These are phyloP conservation scores for Dolichoris vasculosae DNA, from an alignment of 1,140 invertebrate genomes.

Conservation along the genomic window DNA sequence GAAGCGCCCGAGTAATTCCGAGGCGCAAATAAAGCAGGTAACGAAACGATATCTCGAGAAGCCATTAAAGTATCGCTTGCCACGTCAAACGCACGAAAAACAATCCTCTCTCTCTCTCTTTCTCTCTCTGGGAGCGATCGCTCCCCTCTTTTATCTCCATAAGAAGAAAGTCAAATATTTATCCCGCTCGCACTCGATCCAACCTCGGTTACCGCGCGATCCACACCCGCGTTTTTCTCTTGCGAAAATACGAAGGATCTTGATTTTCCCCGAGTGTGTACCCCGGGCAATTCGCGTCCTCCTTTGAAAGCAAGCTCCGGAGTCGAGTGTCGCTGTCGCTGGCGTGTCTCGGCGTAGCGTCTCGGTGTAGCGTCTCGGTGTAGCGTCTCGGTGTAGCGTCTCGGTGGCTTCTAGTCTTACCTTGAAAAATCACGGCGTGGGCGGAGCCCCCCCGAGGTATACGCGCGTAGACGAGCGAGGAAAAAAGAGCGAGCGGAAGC, in stretches of 20 bases:
- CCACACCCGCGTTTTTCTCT: neutral
- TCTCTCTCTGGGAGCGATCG: neutral
- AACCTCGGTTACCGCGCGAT: neutral
- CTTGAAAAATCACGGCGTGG: slow-evolving; percentile 41
- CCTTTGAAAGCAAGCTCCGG: neutral
- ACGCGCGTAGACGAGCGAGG: slow-evolving; percentile 40
- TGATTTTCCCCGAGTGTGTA: slow-evolving; percentile 5
- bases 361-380: too few relatives aligned
- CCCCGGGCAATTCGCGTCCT: neutral
- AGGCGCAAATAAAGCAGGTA: neutral
- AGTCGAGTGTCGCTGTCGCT: neutral
- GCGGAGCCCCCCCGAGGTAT: slow-evolving; percentile 2
- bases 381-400: too few relatives aligned
- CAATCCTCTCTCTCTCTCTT: neutral
- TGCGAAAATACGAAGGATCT: neutral
- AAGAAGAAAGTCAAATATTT: neutral
- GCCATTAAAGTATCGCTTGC: neutral
- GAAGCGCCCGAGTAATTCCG: too few relatives aligned
- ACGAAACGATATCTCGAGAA: neutral
- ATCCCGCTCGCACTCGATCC: neutral
- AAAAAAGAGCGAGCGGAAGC: slow-evolving; percentile 46
- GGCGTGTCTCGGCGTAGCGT: too few relatives aligned
- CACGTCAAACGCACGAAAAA: neutral
- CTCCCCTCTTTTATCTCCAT: neutral
- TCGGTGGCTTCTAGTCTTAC: slow-evolving; percentile 25